Evolutionary conservation across 2,797 vertebrate genomes (phyloP).

Genomic region (Kryptopterus vitreolus): DNA sequence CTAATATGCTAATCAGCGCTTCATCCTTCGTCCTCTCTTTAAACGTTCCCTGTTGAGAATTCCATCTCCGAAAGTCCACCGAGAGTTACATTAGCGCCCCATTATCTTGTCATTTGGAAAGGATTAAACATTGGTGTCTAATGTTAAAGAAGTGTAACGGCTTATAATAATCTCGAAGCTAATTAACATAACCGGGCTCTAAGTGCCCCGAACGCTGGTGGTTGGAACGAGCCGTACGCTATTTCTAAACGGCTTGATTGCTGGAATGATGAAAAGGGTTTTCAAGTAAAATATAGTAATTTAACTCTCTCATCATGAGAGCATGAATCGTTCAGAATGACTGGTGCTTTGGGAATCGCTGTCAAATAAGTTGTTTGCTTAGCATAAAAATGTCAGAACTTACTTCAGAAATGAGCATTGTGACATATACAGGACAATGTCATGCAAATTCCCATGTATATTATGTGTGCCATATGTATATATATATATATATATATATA

Average conservation of each 20-base stretch:
- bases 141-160: conserved; percentile 78
- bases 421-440: not conserved
- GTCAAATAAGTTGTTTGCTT: not conserved
- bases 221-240: conserved; percentile 65
- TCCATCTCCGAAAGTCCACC: conserved; percentile 70
- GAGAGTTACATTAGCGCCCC: conserved; percentile 72
- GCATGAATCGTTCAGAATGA: not conserved
- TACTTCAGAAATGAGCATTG: not conserved
- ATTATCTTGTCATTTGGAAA: conserved; percentile 80
- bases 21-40: conserved; percentile 56
- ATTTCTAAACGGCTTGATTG: conserved; percentile 71
- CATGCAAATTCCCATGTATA: not conserved
- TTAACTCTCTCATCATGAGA: conserved; percentile 10
- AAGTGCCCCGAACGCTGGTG: conserved; percentile 60
- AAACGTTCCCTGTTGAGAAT: conserved; percentile 72
- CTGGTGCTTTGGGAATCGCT: not conserved
- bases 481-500: not conserved
- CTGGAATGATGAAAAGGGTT: conserved; percentile 45
- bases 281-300: conserved; percentile 21
- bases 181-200: conserved; percentile 67
- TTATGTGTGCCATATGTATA: not conserved
- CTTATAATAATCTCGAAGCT: conserved; percentile 79
- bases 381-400: not conserved
- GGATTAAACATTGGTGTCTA: conserved; percentile 74
- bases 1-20: conserved; percentile 49